Conservation (phyloP, 2,888 invertebrate genomes). For the Eristalis tenax region DNA sequence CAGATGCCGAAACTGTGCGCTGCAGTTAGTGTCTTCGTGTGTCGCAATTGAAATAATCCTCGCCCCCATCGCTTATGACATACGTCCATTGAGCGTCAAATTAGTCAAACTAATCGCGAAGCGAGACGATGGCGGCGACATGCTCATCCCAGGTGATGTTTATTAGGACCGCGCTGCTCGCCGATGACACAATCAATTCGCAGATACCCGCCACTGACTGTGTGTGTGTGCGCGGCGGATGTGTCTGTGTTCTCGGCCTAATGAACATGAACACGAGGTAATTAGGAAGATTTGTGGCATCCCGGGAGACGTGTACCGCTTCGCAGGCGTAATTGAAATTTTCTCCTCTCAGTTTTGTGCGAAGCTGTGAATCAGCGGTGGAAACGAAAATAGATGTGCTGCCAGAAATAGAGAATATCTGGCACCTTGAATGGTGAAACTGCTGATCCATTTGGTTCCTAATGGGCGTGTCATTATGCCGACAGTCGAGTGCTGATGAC, state of each 20-base stretch:
- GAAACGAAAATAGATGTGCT: background rate
- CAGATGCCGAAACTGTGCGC: background rate
- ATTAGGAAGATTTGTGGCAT: constrained; percentile 35
- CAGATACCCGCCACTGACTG: background rate
- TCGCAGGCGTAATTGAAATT: background rate
- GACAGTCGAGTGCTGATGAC: background rate
- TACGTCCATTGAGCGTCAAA: constrained; percentile 17
- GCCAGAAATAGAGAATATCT: background rate
- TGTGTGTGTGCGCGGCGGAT: background rate
- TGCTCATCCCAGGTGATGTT: background rate
- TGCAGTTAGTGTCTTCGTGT: background rate
- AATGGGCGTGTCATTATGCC: background rate
- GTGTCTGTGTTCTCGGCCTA: background rate
- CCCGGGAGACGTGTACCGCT: background rate
- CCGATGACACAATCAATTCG: background rate
- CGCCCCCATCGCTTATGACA: constrained; percentile 3
- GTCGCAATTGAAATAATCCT: background rate
- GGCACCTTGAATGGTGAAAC: background rate
- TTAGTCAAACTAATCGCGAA: constrained; percentile 18
- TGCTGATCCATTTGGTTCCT: background rate
- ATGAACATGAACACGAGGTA: constrained; percentile 9
- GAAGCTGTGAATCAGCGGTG: background rate
- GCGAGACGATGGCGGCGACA: background rate
- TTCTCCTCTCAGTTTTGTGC: background rate
- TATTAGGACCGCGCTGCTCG: background rate